These are phyloP conservation scores for Caligus rogercresseyi DNA, from an alignment of 1,140 invertebrate species.

Conservation along the genomic window DNA sequence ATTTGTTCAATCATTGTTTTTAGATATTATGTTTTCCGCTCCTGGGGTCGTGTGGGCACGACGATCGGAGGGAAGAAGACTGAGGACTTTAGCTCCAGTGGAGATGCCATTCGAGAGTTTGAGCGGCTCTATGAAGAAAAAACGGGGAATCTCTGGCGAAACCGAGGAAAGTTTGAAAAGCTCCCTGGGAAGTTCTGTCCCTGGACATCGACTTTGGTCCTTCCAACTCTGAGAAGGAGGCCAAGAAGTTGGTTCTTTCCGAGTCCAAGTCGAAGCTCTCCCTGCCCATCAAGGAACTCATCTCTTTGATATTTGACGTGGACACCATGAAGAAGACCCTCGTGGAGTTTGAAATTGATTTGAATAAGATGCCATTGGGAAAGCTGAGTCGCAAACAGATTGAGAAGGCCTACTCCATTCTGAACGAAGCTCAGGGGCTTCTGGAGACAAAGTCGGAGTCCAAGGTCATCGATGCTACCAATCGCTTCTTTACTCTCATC, in stretches of 20 bases:
- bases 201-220: constrained; percentile 73
- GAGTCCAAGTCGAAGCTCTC: constrained; percentile 46
- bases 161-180: constrained; percentile 53
- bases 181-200: constrained; percentile 63
- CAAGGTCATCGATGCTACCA: constrained; percentile 61
- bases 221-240: constrained; percentile 29
- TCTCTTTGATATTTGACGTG: constrained; percentile 66
- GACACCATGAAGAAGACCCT: constrained; percentile 77
- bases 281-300: constrained; percentile 56
- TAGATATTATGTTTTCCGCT: constrained; percentile 63
- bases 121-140: constrained; percentile 55
- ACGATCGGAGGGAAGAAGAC: constrained; percentile 64
- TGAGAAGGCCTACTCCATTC: constrained; percentile 56
- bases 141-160: constrained; percentile 58
- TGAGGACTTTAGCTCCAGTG: constrained; percentile 36
- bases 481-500: constrained; percentile 81
- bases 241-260: constrained; percentile 25
- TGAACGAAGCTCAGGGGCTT: constrained; percentile 54
- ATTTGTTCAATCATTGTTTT: too few species aligned
- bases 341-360: constrained; percentile 86
- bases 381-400: constrained; percentile 86
- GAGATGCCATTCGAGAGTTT: constrained; percentile 48
- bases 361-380: constrained; percentile 91
- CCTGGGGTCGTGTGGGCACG: constrained; percentile 92
- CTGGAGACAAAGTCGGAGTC: constrained; percentile 33